Percentiles rank a stretch among this genome's conserved stretches.
These are phyloP conservation scores for Chamaedrilus cognettii DNA, from an alignment of 2,888 invertebrate species.

Conservation along the genomic window DNA sequence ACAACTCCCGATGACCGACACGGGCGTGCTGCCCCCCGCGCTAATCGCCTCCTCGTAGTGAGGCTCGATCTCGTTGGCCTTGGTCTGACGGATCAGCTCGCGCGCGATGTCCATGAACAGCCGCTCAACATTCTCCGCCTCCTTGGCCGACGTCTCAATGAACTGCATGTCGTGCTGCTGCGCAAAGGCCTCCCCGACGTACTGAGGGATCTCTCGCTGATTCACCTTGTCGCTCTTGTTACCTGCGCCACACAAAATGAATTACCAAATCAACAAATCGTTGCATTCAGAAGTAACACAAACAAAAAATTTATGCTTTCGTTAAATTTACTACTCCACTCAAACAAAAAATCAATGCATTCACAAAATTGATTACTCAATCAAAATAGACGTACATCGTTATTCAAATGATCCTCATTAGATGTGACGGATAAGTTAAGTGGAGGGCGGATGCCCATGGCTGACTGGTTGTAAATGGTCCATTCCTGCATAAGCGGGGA, in stretches of 20 bases:
- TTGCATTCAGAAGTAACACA: too few species aligned
- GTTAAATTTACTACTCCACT: too few species aligned
- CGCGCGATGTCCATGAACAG: conserved; percentile 95
- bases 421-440: too few species aligned
- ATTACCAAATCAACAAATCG: too few species aligned
- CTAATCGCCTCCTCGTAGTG: conserved; percentile 20
- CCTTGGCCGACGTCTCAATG: conserved; percentile 96
- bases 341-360: too few species aligned
- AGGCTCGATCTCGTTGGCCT: conserved; percentile 29
- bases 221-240: conserved; percentile 98
- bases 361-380: too few species aligned
- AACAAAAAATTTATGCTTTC: too few species aligned
- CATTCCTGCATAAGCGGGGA: too few species aligned
- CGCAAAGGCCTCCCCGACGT: conserved; percentile 93
- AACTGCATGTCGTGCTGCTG: conserved; percentile 92
- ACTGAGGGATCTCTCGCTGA: conserved; percentile 85
- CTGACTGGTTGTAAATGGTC: too few species aligned
- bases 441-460: too few species aligned
- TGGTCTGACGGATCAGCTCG: conserved; percentile 64
- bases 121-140: conserved; percentile 96
- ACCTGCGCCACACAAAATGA: conserved; percentile 67
- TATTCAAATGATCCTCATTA: too few species aligned
- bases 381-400: too few species aligned
- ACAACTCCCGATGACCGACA: conserved; percentile 16
- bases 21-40: conserved; percentile 1